phyloP scores from a whole-genome alignment of 37 sponge, comb jelly and placozoan species.

The Ephydatia muelleri region DNA sequence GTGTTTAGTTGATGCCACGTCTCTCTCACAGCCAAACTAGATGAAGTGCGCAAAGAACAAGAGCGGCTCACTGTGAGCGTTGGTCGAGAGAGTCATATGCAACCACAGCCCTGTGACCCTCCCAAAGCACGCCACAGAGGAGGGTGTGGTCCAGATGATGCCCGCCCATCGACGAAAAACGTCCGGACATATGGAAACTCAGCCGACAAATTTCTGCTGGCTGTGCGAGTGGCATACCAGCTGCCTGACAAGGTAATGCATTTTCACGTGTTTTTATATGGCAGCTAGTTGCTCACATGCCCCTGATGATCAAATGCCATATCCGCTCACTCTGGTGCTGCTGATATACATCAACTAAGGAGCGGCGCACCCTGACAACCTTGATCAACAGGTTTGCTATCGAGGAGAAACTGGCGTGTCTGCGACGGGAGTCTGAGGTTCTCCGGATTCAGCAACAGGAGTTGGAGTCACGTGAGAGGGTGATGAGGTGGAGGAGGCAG shows the following conservation, averaged over 20 bases:
- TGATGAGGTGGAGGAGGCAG: neutral
- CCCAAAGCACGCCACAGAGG: neutral
- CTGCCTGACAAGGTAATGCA: slow-evolving; percentile 2
- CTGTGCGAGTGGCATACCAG: neutral
- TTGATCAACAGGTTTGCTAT: neutral
- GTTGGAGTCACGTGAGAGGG: slow-evolving; percentile 8
- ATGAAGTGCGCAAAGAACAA: slow-evolving; percentile 2
- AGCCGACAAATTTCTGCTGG: too few relatives aligned
- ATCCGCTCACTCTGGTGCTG: neutral
- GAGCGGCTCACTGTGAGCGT: slow-evolving; percentile 7
- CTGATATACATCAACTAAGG: neutral
- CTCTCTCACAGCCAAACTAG: slow-evolving; percentile 1
- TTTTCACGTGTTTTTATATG: neutral
- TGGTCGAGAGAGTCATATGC: neutral
- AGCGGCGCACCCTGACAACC: slow-evolving; percentile 6
- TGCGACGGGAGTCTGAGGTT: neutral
- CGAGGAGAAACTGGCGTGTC: slow-evolving; percentile 1
- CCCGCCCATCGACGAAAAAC: neutral
- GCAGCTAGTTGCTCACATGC: neutral
- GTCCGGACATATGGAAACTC: too few relatives aligned
- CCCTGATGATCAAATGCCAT: too few relatives aligned
- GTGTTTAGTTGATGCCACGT: too few relatives aligned
- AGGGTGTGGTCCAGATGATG: neutral
- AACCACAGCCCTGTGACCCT: neutral
- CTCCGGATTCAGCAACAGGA: neutral